A percentile compares a stretch with the other conserved stretches of the same genome.
Conservation (phyloP, 2,797 vertebrate genomes). For the Otolemur crassicaudatus region DNA sequence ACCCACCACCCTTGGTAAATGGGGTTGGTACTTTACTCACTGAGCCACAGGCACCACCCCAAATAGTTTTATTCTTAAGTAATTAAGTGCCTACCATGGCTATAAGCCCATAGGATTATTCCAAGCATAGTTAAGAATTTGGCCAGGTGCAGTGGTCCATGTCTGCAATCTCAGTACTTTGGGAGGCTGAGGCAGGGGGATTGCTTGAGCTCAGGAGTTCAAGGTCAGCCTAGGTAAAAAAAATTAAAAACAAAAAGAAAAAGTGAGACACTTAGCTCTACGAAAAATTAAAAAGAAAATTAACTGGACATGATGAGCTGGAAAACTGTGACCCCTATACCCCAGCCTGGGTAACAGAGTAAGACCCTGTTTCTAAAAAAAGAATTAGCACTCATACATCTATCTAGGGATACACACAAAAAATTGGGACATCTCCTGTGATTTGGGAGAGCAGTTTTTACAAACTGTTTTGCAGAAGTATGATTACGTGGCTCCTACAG, state of each 20-base stretch:
- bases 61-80: constrained; percentile 5
- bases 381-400: not conserved
- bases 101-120: not conserved
- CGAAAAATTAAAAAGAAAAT: not conserved
- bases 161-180: not conserved
- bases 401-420: not conserved
- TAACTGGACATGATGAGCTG: not conserved
- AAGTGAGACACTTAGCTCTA: not conserved
- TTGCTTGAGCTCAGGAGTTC: not conserved
- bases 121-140: not conserved
- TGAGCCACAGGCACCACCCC: too few relatives aligned
- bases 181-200: not conserved
- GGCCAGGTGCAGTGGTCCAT: not conserved
- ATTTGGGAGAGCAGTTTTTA: not conserved
- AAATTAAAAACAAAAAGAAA: not conserved
- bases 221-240: not conserved
- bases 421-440: not conserved
- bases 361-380: not conserved
- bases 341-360: not conserved
- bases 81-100: not conserved
- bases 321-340: not conserved
- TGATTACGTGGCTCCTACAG: not conserved
- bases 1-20: too few relatives aligned
- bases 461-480: not conserved
- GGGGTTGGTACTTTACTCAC: too few relatives aligned